Conservation (phyloP, 1,140 invertebrate genomes). For the Laupala kohalensis region DNA sequence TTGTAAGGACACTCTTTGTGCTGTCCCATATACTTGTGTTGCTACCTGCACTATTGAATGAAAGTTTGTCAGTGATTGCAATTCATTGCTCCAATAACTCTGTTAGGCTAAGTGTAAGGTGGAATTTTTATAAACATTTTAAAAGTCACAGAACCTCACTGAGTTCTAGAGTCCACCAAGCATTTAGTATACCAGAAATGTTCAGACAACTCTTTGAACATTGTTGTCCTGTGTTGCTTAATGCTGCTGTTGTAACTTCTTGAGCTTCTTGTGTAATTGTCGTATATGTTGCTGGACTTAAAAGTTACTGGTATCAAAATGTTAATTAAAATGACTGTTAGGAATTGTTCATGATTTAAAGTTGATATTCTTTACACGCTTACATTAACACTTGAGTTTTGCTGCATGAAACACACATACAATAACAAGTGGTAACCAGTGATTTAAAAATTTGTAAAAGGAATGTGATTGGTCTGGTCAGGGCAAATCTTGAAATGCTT, state of each 20-base stretch:
- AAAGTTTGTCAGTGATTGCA: background rate
- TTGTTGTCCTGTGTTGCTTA: background rate
- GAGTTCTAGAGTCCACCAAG: background rate
- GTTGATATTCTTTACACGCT: background rate
- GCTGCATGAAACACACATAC: background rate
- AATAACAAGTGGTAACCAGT: too few species aligned
- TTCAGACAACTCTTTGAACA: background rate
- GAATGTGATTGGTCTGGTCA: too few species aligned
- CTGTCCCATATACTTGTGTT: background rate
- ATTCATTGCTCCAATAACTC: background rate
- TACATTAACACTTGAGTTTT: background rate
- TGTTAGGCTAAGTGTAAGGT: background rate
- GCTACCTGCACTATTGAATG: background rate
- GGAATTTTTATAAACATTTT: background rate
- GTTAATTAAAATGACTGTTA: background rate
- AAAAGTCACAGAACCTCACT: background rate
- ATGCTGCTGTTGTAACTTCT: background rate
- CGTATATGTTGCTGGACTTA: background rate
- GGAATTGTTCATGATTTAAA: background rate
- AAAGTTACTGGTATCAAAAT: background rate
- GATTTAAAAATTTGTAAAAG: too few species aligned
- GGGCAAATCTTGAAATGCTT: background rate
- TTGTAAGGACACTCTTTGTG: conserved; percentile 18
- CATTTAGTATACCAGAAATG: background rate
- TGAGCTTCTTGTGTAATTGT: background rate